Evolutionary conservation across 2,113 vertebrate genomes (phyloP), one percentile per base, ranked within the genome.

Genomic region (Onychostruthus taczanowskii): DNA sequence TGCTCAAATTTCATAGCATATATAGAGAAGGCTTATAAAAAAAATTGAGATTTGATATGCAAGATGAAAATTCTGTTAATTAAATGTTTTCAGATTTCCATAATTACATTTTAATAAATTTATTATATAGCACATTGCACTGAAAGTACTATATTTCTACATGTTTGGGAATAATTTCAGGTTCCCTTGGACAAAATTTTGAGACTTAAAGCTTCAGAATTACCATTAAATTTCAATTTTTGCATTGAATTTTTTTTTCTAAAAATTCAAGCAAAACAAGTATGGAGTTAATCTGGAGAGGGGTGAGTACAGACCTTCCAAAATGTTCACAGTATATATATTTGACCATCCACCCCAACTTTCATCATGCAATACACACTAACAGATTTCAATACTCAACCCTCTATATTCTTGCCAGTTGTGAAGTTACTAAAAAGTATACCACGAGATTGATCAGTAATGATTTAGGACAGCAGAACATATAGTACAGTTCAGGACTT

Each of bases 231-330:
- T 91, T 93, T 90, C 82, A 85, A 33, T 69, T 94, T 96, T 96
- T 96, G 96, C 96, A 96, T 96, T 96, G 96, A 96, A 96, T 50
- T 83, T 69, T 27, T 82, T 82, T 67, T 56, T 28, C 50, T 67
- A 69, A 59, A 81, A 84, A 64, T 41, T 83, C 67, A 94, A 95
- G 83, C 93, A 72, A 74, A 94, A 78, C 78, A 86, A 76, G 33
- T 93, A 86, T 33, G 78, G 95, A 93, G 80, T 76, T 93, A 63
- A 69, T 44, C 44, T 73, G 93, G 91, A 94, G 96, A 95, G 86
- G 72, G 72, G 86, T 37, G 86, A 95, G 95, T 46, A 92, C 89
- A 96, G 95, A 94, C 94, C 94, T 96, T 95, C 56, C 35, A 90
- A 74, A 88, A 55, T 10, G 10, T 67, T 89, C 61, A 67, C 16